phyloP scores from a whole-genome alignment of 2,113 vertebrate genomes.

The Neodon shergylaensis region DNA sequence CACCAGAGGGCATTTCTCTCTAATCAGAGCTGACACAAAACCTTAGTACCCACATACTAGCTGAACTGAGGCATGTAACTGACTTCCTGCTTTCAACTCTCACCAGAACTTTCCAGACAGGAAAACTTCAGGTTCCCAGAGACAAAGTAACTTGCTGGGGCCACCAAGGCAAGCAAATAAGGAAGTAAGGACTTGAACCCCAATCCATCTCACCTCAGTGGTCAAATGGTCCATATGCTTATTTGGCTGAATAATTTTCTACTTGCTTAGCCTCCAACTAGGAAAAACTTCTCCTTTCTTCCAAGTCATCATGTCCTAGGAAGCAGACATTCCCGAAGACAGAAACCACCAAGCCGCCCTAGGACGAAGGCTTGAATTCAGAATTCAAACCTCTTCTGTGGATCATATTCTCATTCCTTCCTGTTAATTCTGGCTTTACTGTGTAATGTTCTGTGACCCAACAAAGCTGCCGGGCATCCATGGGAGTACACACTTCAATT shows the following conservation, averaged over 20 bases:
- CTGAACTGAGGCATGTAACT: rapidly evolving
- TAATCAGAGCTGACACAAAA: neutral
- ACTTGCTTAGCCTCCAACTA: neutral
- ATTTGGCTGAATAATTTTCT: neutral
- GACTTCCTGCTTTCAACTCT: neutral
- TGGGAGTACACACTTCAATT: neutral
- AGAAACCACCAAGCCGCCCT: neutral
- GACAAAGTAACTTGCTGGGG: neutral
- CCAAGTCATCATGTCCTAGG: neutral
- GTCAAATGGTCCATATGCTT: neutral
- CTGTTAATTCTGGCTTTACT: neutral
- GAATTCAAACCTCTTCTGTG: neutral
- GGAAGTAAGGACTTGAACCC: neutral
- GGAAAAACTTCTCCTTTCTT: neutral
- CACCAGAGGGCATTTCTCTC: neutral
- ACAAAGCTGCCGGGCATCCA: neutral
- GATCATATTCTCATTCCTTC: neutral
- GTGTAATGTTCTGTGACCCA: neutral
- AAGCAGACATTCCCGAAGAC: neutral
- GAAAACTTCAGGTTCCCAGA: slow-evolving; percentile 15
- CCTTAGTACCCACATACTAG: neutral
- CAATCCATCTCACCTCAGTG: neutral
- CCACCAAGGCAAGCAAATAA: neutral
- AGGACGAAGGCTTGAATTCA: neutral
- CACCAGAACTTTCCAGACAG: slow-evolving; percentile 21